Evolutionary conservation across 2,797 vertebrate genomes (phyloP), one percentile per base, ranked within the genome.

Genomic region (Falco berigora): DNA sequence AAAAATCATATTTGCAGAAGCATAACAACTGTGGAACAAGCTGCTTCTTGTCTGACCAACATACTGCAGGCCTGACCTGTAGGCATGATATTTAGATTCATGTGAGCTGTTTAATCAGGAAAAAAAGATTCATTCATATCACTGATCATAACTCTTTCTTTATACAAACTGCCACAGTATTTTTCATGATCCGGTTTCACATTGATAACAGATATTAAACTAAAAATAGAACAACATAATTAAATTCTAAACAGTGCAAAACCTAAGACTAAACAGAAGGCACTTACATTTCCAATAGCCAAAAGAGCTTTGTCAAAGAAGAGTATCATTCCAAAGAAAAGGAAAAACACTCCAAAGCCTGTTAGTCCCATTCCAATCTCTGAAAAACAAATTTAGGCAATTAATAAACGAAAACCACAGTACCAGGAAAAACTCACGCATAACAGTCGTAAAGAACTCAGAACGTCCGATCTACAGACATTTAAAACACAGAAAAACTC

Each of bases 271-370:
- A n/a, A 85, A 75, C 28, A 67, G 42, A 42, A 78, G 73, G 61
- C 71, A 98, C 99, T 99, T 97, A 99, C 99, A 85, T 99, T 99
- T 98, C 99, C 99, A 92, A 99, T 99, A 77, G 99, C 99, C 97
- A 99, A 97, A 68, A 99, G 98, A 27, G 99, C 99, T 98, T 99
- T 99, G 98, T 99, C 99, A 96, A 99, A 99, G 98, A 99, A 99
- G 74, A 99, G 98, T 96, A 99, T 99, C 99, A 99, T 99, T 90
- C 99, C 99, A 93, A 99, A 99, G 97, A 99, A 99, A 63, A 99
- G 99, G 97, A 99, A 99, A 97, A 99, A 99, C 84, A 99, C 99
- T 47, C 99, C 99, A 89, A 99, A 99, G 93, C 99, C 99, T 78
- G 99, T 99, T 72, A 99, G 96, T 75, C 99, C 99, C 98, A 99